Conservation (phyloP, 2,888 invertebrate genomes). For the Dexiosoma caninum region DNA sequence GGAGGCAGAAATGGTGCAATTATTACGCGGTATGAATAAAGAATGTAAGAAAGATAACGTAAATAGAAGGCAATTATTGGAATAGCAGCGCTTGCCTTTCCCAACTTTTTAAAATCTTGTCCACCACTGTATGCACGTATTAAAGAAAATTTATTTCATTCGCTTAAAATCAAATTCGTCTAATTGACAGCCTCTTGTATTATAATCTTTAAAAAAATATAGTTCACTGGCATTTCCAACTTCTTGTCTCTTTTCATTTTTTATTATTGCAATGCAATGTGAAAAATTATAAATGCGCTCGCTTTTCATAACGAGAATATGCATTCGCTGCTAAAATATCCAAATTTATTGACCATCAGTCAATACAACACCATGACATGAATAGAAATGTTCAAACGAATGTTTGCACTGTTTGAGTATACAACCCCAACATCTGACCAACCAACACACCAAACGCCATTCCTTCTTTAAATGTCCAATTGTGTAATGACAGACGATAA, state of each 20-base stretch:
- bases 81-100: too few relatives aligned
- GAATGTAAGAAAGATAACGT: too few relatives aligned
- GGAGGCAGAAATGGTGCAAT: too few relatives aligned
- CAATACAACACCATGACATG: constrained; percentile 61
- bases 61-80: too few relatives aligned
- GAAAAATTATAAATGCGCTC: constrained; percentile 40
- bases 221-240: constrained; percentile 21
- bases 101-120: too few relatives aligned
- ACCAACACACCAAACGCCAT: constrained; percentile 21
- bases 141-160: neutral
- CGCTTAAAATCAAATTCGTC: neutral
- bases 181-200: neutral
- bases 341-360: constrained; percentile 75
- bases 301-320: constrained; percentile 52
- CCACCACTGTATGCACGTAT: neutral
- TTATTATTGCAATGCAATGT: constrained; percentile 24
- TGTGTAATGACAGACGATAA: constrained; percentile 65
- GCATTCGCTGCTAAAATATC: constrained; percentile 50
- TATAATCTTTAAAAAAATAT: constrained; percentile 9
- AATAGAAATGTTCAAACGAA: constrained; percentile 4
- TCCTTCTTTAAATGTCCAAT: constrained; percentile 36
- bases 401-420: neutral
- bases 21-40: too few relatives aligned
- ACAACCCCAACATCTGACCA: constrained; percentile 24
- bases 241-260: neutral